Percentiles rank a stretch among this genome's conserved stretches.
phyloP scores from a whole-genome alignment of 1,140 invertebrate genomes.

The Cydia pomonella region DNA sequence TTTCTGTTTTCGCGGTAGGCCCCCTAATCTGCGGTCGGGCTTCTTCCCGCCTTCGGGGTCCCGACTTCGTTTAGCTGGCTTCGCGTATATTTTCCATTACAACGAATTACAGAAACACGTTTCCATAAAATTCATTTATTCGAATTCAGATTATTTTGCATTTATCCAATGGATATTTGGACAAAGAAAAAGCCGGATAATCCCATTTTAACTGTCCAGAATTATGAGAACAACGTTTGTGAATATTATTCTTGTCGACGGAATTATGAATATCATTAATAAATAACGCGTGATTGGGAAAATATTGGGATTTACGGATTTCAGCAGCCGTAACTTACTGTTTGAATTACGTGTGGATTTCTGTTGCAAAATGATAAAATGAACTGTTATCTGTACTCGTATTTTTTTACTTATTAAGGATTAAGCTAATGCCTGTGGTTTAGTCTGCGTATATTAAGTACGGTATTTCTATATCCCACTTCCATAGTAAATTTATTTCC shows the following conservation, averaged over 20 bases:
- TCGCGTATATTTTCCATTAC: too few relatives aligned
- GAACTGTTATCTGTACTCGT: background rate
- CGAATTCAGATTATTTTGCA: background rate
- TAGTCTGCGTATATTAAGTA: too few relatives aligned
- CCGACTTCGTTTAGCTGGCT: too few relatives aligned
- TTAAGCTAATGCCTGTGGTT: too few relatives aligned
- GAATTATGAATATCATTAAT: constrained; percentile 23
- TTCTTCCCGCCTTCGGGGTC: too few relatives aligned
- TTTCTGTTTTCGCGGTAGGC: too few relatives aligned
- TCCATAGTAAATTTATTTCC: too few relatives aligned
- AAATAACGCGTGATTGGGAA: constrained; percentile 16
- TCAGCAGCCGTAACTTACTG: background rate
- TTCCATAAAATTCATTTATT: background rate
- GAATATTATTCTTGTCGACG: constrained; percentile 9
- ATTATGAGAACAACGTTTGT: background rate
- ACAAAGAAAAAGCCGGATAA: constrained; percentile 3
- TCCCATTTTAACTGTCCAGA: background rate
- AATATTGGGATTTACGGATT: constrained; percentile 15
- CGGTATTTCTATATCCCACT: too few relatives aligned
- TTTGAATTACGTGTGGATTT: background rate
- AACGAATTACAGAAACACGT: too few relatives aligned
- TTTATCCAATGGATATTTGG: background rate
- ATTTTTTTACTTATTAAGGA: too few relatives aligned
- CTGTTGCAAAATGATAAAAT: background rate
- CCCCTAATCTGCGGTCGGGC: too few relatives aligned